Evolutionary conservation across 2,113 vertebrate species (phyloP), one percentile per base, ranked within the genome.

Genomic region (Platysternon megacephalum): DNA sequence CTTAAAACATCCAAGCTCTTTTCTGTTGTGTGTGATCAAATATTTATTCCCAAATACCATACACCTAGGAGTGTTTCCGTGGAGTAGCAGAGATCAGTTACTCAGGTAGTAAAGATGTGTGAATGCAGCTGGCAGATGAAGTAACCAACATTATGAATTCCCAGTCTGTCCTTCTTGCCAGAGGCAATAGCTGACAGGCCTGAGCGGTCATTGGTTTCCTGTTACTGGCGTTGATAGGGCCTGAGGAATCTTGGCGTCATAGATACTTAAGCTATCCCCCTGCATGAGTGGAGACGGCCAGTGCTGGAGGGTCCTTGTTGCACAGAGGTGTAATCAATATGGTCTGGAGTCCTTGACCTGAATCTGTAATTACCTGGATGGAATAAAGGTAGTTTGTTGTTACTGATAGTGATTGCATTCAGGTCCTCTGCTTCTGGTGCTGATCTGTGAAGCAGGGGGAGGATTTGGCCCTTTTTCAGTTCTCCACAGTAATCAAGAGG

Each of bases 381-480:
- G 96, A 95, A 98, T 98, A 98, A 99, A 99, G 98, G 97, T 98
- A 95, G 98, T 96, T 98, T 98, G 97, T 99, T 99, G 98, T 98
- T 94, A 96, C 93, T 98, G 97, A 98, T 97, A 98, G 97, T 98
- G 98, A 97, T 98, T 98, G 97, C 95, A 82, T 98, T 98, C 97
- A 93, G 95, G 94, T 97, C 94, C 90, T 92, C 53, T 1, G 19
- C 85, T 87, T 19, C 92, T 95, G 94, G 92, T 90, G 93, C 91
- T 89, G 96, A 94, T 94, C 97, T 97, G 96, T 98, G 95, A 97
- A 95, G 93, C 78, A 78, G 80, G 84, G 55, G 35, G 58, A 93
- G 87, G 94, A 82, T 97, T 97, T 97, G 97, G 95, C 95, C 91
- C 91, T 93, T 94, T 97, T 90, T 97, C 92, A 97, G 52, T 94